Evolutionary conservation across 2,113 vertebrate genomes (phyloP), one percentile per base, ranked within the genome.

Genomic region (Plecturocebus donacophilus): DNA sequence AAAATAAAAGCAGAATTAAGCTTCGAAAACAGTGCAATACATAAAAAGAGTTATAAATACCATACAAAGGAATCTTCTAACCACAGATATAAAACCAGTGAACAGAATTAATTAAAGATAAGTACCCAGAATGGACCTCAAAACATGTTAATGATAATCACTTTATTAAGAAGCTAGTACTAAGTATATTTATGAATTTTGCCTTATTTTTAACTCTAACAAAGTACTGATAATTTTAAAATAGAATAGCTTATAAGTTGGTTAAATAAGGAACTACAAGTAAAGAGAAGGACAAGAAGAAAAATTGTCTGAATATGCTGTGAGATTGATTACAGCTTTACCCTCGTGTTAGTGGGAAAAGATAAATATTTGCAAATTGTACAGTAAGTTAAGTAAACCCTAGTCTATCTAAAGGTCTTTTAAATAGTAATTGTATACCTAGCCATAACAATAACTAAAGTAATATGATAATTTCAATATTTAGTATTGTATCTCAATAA

Each of bases 31-130:
- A 81, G 30, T 66, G 2, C 17, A 73, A 76, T 27, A 14, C 3
- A 19, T 40, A 86, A 93, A 95, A 96, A 87, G n/a, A 91, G 9
- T 93, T 94, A 89, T 89, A 90, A 94, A 42, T 54, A 56, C 10
- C 10, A 54, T 30, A 90, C 71, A 52, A 21, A 88, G 11, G 5
- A 27, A 77, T 92, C 21, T 87, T 95, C 14, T 40, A 85, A 88
- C 19, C 5, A 73, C 35, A 73, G 38, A 81, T 47, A 68, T 42
- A 35, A 91, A 94, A 80, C 11, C 32, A 88, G 49, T 45, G 38
- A 94, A 70, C 7, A 42, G 0, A 30, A 91, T 88, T 92, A 70
- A 92, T 92, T 92, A 76, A 35, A 87, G 66, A 11, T 61, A 70
- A 96, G 58, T 94, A 90, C 35, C 35, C 85, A 81, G 23, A 81